Evolutionary conservation across 2,113 vertebrate genomes (phyloP), one percentile per base, ranked within the genome.

Genomic region (Protobothrops mucrosquamatus): DNA sequence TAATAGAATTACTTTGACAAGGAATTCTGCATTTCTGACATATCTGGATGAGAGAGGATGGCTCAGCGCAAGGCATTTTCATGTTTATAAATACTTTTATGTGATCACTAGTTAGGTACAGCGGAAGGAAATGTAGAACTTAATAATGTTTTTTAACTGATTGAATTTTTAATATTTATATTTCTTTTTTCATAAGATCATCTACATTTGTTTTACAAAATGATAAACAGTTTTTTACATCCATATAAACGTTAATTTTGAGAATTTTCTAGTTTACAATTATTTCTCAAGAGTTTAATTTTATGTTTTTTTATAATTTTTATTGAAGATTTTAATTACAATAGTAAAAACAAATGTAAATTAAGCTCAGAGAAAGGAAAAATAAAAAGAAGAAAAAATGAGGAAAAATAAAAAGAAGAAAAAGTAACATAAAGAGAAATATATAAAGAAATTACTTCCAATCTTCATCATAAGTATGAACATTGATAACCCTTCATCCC

Each of bases 1-100:
- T 46, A 59, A 59, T 92, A 92, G 87, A 93, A 89, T 93, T 92
- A 89, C 9, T 91, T 57, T 89, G 89, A n/a, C 48, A 85, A 24
- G 64, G 88, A 96, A 43, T 86, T 96, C 94, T 93, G 85, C 93
- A 74, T 94, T 95, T 93, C 92, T 95, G 91, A 93, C 2, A 0
- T 85, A 81, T 46, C 59, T 46, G n/a, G 4, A 39, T 20, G 15
- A 20, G 69, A 18, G n/a, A 15, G n/a, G n/a, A 34, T 14, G 34
- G 93, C 55, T 86, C 90, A 91, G 92, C 89, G 93, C 26, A 34
- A 74, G 54, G 14, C n/a, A 74, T 39, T 74, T 74, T 74, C 14
- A 39, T 34, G 69, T 74, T 34, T 39, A 39, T 74, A 74, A 74
- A 74, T 39, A 74, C 14, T 18, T 74, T 74, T 18, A 20, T 74